Evolutionary conservation across 2,113 vertebrate species (phyloP), one percentile per base, ranked within the genome.

Genomic region (Martes martes): DNA sequence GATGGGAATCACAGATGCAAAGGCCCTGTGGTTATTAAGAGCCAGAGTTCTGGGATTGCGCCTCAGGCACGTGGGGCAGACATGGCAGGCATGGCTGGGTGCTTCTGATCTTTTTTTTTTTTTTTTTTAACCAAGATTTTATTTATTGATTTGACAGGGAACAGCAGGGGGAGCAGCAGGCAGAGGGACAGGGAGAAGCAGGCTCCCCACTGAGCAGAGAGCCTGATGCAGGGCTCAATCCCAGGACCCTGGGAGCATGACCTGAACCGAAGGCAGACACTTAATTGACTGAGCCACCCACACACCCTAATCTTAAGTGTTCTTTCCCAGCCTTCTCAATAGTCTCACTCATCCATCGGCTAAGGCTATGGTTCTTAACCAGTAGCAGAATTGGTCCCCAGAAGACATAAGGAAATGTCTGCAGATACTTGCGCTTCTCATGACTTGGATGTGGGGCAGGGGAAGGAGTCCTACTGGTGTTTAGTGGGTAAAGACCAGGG

Each of bases 21-120:
- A 89, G 47, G 16, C 52, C 61, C 28, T 57, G 10, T 73, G 33
- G 52, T 95, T 42, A 45, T 95, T 42, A 45, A 36, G 67, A 69
- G n/a, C 23, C 13, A 4, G 24, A 42, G 52, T 28, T 33, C 31
- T 21, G 26, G 59, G 82, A 1, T 26, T 50, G 7, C 10, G 28
- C 4, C 0, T 7, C 11, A 4, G 24, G 15, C 33, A 55, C 5
- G 0, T 21, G 11, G 26, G 26, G 24, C 21, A 73, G 36, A 74
- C 13, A 11, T 42, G 28, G 26, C 16, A 21, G 42, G 11, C 7
- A 1, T 23, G 7, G 7, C 16, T 6, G 21, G 16, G 28, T 33
- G 21, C 21, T 31, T 67, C 63, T 33, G 14, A 67, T 67, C 28
- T 65, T 65, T 67, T 67, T 65, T 67, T 31, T 65, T 65, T 65